phyloP scores from a whole-genome alignment of 2,797 vertebrate genomes.

The Tragelaphus oryx region DNA sequence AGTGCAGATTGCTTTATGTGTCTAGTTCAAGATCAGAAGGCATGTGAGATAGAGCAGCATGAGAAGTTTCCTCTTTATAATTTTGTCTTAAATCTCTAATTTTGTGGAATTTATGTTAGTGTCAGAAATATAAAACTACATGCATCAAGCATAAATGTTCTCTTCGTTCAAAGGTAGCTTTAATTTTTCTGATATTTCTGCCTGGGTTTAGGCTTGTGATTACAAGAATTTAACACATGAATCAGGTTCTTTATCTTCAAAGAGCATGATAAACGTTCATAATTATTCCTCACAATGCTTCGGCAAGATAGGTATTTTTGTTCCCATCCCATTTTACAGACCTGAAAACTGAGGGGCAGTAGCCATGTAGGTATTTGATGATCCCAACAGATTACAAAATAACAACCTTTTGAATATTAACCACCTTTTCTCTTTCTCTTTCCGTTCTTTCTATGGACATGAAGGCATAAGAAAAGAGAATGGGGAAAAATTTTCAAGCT shows the following conservation, averaged over 20 bases:
- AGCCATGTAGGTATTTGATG: slow-evolving; percentile 24
- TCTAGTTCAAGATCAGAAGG: background rate
- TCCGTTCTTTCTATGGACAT: slow-evolving; percentile 46
- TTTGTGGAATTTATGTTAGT: background rate
- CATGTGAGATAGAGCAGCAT: background rate
- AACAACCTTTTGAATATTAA: slow-evolving; percentile 41
- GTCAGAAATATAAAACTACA: slow-evolving; percentile 26
- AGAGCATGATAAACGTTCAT: slow-evolving; percentile 39
- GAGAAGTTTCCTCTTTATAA: background rate
- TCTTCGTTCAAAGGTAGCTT: slow-evolving; percentile 15
- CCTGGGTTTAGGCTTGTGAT: slow-evolving; percentile 28
- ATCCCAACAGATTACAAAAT: slow-evolving; percentile 39
- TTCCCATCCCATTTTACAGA: slow-evolving; percentile 70
- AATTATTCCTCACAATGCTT: slow-evolving; percentile 52
- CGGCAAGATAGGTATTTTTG: slow-evolving; percentile 39
- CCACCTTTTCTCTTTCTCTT: slow-evolving; percentile 17
- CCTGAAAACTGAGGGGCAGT: slow-evolving; percentile 58
- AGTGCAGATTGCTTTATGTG: background rate
- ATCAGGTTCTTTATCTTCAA: slow-evolving; percentile 70
- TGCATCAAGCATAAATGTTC: background rate
- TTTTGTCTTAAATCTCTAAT: slow-evolving; percentile 13
- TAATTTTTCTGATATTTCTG: slow-evolving; percentile 57
- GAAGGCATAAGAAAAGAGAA: slow-evolving; percentile 39
- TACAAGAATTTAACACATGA: slow-evolving; percentile 59
- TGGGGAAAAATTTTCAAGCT: slow-evolving; percentile 41